Percentiles rank a stretch among this genome's conserved stretches.
phyloP scores from a whole-genome alignment of 2,888 invertebrate genomes.

The Acanthosepion esculentum region DNA sequence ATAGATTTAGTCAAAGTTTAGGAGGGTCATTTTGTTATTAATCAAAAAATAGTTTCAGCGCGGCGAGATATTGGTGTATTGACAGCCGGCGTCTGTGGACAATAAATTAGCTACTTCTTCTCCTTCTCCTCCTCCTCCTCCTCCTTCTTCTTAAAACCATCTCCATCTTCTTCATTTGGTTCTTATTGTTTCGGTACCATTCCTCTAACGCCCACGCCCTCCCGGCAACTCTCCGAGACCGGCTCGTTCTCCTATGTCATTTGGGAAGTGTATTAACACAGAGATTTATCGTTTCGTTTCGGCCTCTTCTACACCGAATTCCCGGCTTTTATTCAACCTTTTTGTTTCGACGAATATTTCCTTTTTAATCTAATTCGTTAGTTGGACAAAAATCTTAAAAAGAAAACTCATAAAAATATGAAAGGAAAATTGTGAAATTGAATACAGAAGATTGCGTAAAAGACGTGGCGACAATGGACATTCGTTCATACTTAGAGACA shows the following conservation, averaged over 20 bases:
- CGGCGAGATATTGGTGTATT: slow-evolving; percentile 9
- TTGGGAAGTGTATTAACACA: neutral
- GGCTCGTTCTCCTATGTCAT: neutral
- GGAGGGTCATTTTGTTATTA: neutral
- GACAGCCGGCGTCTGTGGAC: slow-evolving; percentile 18
- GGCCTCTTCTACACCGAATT: neutral
- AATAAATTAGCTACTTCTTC: neutral
- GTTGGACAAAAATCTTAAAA: neutral
- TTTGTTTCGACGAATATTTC: neutral
- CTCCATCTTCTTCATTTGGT: neutral
- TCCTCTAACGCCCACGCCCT: neutral
- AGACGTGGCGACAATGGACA: neutral
- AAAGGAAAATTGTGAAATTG: neutral
- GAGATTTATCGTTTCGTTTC: slow-evolving; percentile 7
- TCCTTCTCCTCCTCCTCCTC: neutral
- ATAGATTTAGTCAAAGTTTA: neutral
- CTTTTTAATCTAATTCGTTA: neutral
- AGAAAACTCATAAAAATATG: neutral
- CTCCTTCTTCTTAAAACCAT: neutral
- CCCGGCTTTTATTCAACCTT: neutral
- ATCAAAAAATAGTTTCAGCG: neutral
- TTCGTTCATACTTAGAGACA: neutral
- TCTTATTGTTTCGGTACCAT: neutral
- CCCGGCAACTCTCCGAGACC: neutral
- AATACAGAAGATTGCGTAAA: neutral